Base-by-base conservation (phyloP, 1,140 invertebrate species). In the Papilio polyxenes region DNA sequence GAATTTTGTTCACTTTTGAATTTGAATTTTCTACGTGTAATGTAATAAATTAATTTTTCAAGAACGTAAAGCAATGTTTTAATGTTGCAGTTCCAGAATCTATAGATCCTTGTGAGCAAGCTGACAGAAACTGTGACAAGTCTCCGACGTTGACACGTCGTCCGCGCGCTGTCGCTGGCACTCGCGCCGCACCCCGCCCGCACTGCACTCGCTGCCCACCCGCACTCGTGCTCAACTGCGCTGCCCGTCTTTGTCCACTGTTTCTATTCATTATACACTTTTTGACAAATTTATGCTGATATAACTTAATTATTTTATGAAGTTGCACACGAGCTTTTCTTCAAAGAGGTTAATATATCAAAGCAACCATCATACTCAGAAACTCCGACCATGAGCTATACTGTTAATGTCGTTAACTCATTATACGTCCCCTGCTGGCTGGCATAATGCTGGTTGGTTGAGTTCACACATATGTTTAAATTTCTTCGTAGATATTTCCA, bases 91-190 rank as follows among this genome's bases (percentile, higher is more conserved):
- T 62, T 75, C 44, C 15, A 76, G 65, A 40, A 4, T 51, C 72
- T 7, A 81, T 81, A 81, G 15, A 2, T 40, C 65, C 48, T 31
- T 51, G 69, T 75, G 59, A 48, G 37, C 51, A 44, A 79, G 56
- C 65, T 49, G 76, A 40, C 74, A 65, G 75, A 23, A 59, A n/a
- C 74, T 65, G 23, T 76, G 78, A 81, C 79, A 82, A 48, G 81
- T 20, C 80, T 40, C 49, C 62, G 75, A 84, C 81, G 72, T 75
- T 53, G 74, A 75, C 72, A 56, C 69, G 77, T 80, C 76, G 80
- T 82, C 75, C 76, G 76, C 76, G 53, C 76, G 65, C 65, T 72
- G 65, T 75, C 74, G 72, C 2, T 6, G 20, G 37, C 40, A 74
- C 15, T 74, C 31, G 31, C 37, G 31, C 72, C 72, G 37, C 75